These are phyloP conservation scores for Agrotis exclamationis DNA, from an alignment of 2,888 invertebrate species.

Conservation along the genomic window DNA sequence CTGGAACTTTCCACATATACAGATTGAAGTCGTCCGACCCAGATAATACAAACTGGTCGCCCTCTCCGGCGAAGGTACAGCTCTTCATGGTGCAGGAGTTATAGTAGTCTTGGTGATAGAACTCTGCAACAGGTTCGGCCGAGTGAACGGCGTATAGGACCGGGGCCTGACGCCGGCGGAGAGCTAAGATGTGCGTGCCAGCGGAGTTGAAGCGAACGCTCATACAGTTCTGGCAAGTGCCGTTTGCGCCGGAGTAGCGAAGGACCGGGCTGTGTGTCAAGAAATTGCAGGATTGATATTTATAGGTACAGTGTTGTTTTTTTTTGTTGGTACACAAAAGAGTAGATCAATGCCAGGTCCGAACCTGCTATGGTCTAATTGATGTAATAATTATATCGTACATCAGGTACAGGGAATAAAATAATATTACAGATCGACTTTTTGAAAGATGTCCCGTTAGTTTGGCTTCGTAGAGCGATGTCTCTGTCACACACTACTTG, in stretches of 20 bases:
- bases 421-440: no score
- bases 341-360: not conserved
- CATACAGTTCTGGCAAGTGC: constrained; percentile 95
- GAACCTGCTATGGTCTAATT: no score
- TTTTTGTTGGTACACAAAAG: not conserved
- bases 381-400: no score
- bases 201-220: constrained; percentile 96
- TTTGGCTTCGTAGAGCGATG: no score
- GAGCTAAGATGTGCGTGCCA: constrained; percentile 95
- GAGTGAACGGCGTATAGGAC: constrained; percentile 94
- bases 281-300: constrained; percentile 13
- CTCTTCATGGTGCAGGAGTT: constrained; percentile 99
- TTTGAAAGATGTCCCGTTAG: no score
- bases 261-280: constrained; percentile 91
- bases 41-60: constrained; percentile 97
- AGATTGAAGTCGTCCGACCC: constrained; percentile 99
- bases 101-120: constrained; percentile 97
- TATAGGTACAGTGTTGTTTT: not conserved
- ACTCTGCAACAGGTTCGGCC: constrained; percentile 94
- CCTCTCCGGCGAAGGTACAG: constrained; percentile 97
- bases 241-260: constrained; percentile 93
- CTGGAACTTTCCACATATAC: constrained; percentile 98
- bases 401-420: no score
- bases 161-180: constrained; percentile 96
- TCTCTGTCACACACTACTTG: no score